Base-by-base conservation (phyloP, 2,113 vertebrate species). In the Semicossyphus pulcher region DNA sequence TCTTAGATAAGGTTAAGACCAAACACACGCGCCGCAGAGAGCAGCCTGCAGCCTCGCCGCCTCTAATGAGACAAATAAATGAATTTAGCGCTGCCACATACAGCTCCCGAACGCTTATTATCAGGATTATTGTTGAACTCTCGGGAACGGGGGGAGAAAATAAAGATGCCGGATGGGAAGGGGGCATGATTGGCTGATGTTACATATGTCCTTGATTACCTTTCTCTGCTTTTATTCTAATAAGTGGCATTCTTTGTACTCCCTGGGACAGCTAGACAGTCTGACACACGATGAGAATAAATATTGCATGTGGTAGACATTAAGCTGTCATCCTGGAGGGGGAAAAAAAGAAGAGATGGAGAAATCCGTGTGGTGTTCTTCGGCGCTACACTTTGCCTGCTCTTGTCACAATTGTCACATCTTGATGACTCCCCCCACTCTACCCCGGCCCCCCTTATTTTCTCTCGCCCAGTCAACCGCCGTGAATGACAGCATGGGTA, bases 301-400 rank as follows among this genome's bases (percentile, higher is more conserved):
- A 99, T 99, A 99, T 99, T 99, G 96, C 97, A 97, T 99, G 96
- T 97, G 97, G 97, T 96, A 96, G 96, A 97, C 97, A 99, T 99
- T 99, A 99, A 97, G 97, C 96, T 99, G 97, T 99, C 98, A 99
- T 95, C 95, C 93, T 93, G 95, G 15, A 11, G 15, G 9, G 10
- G 26, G 66, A 70, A 80, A 78, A 93, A 93, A 84, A 94, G 95
- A 94, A 85, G 88, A 93, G 93, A 92, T 89, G 90, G 91, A 91
- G 93, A 96, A 97, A 97, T 96, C 95, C 94, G 94, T 95, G 95
- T 94, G 95, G 95, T 94, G 95, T 95, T 96, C 93, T 93, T 92
- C 90, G 85, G 88, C 93, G 94, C 94, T 95, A 95, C 95, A 95
- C 95, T 96, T 96, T 96, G 93, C 94, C 94, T 94, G 95, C 96